Evolutionary conservation across 2,113 vertebrate genomes (phyloP).

Genomic region (Bubo bubo): DNA sequence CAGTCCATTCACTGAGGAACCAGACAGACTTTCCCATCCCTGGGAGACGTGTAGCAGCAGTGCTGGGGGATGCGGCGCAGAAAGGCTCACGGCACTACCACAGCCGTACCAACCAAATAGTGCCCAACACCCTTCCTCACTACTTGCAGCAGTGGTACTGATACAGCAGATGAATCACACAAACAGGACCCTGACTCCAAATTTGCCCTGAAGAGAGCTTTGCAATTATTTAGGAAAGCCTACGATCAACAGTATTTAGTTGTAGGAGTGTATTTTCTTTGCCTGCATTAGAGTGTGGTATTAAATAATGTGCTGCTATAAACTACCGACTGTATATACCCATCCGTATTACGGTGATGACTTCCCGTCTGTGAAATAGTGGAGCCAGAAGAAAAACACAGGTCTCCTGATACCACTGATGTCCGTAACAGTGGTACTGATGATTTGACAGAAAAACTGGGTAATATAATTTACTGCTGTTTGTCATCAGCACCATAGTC

Average conservation of each 20-base stretch:
- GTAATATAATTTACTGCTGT: background rate
- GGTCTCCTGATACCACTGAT: background rate
- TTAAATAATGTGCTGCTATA: background rate
- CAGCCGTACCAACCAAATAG: background rate
- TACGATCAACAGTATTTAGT: background rate
- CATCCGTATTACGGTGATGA: background rate
- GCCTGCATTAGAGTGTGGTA: background rate
- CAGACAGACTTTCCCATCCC: background rate
- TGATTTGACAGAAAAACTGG: background rate
- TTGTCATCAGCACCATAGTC: background rate
- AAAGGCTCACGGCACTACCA: background rate
- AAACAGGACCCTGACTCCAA: background rate
- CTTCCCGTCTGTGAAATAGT: background rate
- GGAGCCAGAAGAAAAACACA: background rate
- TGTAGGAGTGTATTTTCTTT: background rate
- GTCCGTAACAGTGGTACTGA: background rate
- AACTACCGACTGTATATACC: background rate
- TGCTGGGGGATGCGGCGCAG: fast-evolving
- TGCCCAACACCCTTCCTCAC: background rate
- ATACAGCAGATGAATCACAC: background rate
- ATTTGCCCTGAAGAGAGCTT: background rate
- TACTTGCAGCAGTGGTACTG: background rate
- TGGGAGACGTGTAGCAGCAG: background rate
- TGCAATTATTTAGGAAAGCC: background rate
- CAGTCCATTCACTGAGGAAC: background rate